Evolutionary conservation across 2,888 invertebrate genomes (phyloP).

Genomic region (Scaptomyza parva): DNA sequence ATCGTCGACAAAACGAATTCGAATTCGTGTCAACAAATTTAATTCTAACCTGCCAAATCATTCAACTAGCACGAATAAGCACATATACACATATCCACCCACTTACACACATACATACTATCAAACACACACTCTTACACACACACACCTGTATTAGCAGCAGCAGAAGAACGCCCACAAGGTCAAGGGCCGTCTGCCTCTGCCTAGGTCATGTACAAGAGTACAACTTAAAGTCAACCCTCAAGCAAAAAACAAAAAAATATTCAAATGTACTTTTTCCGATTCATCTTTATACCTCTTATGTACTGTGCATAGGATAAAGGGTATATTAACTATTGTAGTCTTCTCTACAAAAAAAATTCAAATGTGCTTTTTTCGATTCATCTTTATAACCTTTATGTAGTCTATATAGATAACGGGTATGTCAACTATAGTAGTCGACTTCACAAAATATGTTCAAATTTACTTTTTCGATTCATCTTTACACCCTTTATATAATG

Average conservation of each 20-base stretch:
- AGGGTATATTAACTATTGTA: too few species aligned
- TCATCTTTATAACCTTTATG: too few species aligned
- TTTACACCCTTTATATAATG: too few species aligned
- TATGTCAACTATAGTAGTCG: too few species aligned
- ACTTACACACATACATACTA: constrained; percentile 13
- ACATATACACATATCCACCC: constrained; percentile 9
- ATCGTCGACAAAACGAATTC: background rate
- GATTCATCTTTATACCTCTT: too few species aligned
- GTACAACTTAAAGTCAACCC: constrained; percentile 52
- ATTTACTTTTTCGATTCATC: too few species aligned
- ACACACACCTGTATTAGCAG: constrained; percentile 3
- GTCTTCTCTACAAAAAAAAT: constrained; percentile 33
- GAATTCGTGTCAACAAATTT: constrained; percentile 33
- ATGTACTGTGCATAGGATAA: too few species aligned
- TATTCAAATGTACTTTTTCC: constrained; percentile 35
- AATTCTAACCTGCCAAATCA: constrained; percentile 47
- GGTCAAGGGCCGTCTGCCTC: constrained; percentile 72
- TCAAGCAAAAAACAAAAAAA: too few species aligned
- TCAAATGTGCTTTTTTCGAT: constrained; percentile 22
- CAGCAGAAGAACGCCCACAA: constrained; percentile 53
- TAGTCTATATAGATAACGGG: too few species aligned
- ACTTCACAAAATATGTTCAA: constrained; percentile 48
- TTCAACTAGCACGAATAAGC: constrained; percentile 29
- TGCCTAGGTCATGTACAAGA: constrained; percentile 69
- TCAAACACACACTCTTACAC: constrained; percentile 12